Percentiles rank a stretch among this genome's conserved stretches.
These are phyloP conservation scores for Odobenus rosmarus DNA, from an alignment of 2,113 vertebrate species.

Conservation along the genomic window DNA sequence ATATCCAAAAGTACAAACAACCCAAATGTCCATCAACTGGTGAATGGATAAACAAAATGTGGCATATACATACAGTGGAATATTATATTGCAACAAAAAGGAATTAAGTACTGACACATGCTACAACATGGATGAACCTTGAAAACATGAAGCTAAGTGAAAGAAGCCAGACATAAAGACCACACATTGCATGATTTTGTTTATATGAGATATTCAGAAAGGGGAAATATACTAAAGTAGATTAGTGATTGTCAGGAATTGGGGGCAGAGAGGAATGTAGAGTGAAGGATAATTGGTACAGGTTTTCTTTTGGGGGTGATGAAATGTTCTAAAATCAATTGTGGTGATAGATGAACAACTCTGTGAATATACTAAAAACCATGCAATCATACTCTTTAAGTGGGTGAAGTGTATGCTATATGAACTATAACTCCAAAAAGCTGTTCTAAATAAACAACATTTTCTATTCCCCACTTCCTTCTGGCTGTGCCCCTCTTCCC, in stretches of 20 bases:
- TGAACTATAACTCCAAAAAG: not conserved
- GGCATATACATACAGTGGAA: not conserved
- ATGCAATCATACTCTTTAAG: not conserved
- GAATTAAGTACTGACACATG: no score
- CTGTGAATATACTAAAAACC: not conserved
- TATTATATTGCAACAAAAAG: not conserved
- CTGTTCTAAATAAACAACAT: not conserved
- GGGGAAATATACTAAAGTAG: not conserved
- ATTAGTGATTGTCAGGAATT: not conserved
- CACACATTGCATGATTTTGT: not conserved
- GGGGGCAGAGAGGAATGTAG: no score
- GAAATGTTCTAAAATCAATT: not conserved
- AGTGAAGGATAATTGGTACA: not conserved
- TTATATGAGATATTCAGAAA: not conserved
- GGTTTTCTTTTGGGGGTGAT: not conserved
- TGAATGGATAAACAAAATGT: not conserved
- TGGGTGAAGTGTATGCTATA: not conserved
- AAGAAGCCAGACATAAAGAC: not conserved
- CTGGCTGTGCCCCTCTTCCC: not conserved
- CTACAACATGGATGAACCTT: not conserved
- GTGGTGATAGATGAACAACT: not conserved
- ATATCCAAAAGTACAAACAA: not conserved
- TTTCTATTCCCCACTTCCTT: not conserved
- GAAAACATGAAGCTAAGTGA: not conserved
- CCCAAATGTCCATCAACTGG: not conserved